Base-by-base conservation (phyloP, 2,888 invertebrate species). In the Erebia palarica region DNA sequence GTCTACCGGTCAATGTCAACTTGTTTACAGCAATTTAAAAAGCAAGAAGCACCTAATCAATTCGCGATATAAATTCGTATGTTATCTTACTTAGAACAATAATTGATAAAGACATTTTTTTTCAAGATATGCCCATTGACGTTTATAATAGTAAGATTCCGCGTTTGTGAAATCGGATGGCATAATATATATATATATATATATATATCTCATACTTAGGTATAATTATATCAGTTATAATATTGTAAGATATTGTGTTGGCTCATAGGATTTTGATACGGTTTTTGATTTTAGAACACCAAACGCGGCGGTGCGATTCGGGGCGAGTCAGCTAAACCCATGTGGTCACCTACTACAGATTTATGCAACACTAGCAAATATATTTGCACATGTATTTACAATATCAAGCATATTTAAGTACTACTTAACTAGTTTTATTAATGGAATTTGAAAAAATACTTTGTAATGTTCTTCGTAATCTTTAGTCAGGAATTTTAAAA, bases 21-120 rank as follows among this genome's bases (percentile, higher is more conserved):
- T 63, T 60, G 65, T 71, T 68, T 60, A 66, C 65, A 68, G 9
- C 11, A 61, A 63, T 51, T 55, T 36, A 36, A 36, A 27, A 7
- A 7, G 36, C 36, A 60, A 8, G 10, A 13, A 70, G 57, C 18
- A 68, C 27, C 9, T 47, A 68, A 65, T 16, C 3, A 16, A 14
- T 36, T 59, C 27, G 14, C 58, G 14, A 5, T 36, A 27, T 14
- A 58, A 21, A 27, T n/a, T 36, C 14, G 8, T n/a, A n/a, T 8
- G 16, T 10, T 16, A 18, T 55, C n/a, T 16, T 16, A 51, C n/a
- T 51, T 51, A 53, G 8, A 53, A 51, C 16, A 51, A n/a, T 16
- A 53, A 51, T n/a, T 51, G 53, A 53, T 18, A 18, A 61, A 61
- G 1, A 58, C 36, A 58, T 14, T 58, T 27, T 58, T 36, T 36